A percentile compares a stretch with the other conserved stretches of the same genome.
These are phyloP conservation scores for Nycticebus coucang DNA, from an alignment of 2,113 vertebrate genomes.

Conservation along the genomic window DNA sequence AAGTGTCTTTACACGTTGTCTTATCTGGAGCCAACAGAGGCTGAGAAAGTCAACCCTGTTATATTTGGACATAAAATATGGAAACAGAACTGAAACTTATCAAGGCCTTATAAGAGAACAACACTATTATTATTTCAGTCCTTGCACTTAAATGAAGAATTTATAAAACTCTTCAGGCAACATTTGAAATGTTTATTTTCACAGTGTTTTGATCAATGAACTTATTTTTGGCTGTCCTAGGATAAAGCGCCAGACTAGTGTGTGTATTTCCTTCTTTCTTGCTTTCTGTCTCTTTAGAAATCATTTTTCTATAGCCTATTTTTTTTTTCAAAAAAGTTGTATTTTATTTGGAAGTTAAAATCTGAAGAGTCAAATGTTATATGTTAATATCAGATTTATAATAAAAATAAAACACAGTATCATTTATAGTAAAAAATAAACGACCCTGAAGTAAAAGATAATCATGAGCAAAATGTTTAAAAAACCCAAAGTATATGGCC, in stretches of 20 bases:
- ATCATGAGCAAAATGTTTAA: background rate
- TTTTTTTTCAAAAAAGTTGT: background rate
- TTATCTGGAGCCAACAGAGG: background rate
- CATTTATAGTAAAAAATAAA: no score
- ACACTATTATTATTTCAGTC: background rate
- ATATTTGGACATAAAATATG: background rate
- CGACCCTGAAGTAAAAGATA: background rate
- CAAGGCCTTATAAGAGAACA: background rate
- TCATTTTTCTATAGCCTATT: background rate
- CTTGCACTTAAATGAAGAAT: background rate
- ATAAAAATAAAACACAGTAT: background rate
- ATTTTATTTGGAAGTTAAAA: background rate
- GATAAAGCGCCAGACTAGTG: background rate
- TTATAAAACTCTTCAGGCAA: background rate
- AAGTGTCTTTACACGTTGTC: background rate
- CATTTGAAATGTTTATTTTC: background rate
- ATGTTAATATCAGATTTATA: background rate
- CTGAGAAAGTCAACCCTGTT: accelerated
- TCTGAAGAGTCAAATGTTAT: background rate
- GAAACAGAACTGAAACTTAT: background rate
- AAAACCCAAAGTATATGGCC: background rate
- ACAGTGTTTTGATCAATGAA: background rate
- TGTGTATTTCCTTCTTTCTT: background rate
- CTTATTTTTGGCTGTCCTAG: background rate
- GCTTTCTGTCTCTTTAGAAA: background rate